Conservation (phyloP, 2,888 invertebrate genomes). For the Rugalucina vietnamica region DNA sequence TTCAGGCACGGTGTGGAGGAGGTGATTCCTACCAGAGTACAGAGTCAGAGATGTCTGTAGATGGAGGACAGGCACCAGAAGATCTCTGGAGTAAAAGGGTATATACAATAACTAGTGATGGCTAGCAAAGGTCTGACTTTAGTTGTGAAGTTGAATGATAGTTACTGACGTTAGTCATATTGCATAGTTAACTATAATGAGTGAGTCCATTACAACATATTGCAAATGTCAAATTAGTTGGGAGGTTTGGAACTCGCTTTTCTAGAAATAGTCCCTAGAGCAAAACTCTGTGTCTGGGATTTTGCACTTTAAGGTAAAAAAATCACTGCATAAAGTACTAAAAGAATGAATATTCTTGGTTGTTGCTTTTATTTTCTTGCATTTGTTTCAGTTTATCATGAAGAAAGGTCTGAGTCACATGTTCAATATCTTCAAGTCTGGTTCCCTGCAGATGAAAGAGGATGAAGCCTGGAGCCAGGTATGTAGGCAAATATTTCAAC, state of each 20-base stretch:
- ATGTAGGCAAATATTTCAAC: no score
- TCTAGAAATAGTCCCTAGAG: no score
- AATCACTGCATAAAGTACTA: no score
- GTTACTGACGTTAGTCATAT: no score
- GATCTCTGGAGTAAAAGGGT: slow-evolving; percentile 78
- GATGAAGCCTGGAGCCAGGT: slow-evolving; percentile 88
- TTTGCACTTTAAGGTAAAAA: no score
- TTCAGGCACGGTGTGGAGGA: slow-evolving; percentile 70
- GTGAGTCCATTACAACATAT: no score
- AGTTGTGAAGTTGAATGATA: slow-evolving; percentile 77
- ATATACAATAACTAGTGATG: not conserved
- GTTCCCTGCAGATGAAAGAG: slow-evolving; percentile 89
- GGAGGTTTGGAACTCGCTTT: no score
- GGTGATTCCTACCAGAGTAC: slow-evolving; percentile 70
- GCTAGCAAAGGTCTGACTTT: not conserved
- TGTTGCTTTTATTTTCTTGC: no score
- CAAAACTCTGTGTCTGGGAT: no score
- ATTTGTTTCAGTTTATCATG: slow-evolving; percentile 88
- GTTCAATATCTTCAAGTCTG: slow-evolving; percentile 96
- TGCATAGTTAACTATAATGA: no score
- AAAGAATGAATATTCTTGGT: no score
- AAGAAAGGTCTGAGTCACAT: slow-evolving; percentile 94
- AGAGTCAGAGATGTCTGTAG: slow-evolving; percentile 70
- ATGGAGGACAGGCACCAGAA: slow-evolving; percentile 70
- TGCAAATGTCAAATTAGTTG: no score